Evolutionary conservation across 30 jellyfish, hydroid and myxozoan genomes (phyloP), one percentile per base, ranked within the genome.

Genomic region (Hydractinia symbiolongicarpus): DNA sequence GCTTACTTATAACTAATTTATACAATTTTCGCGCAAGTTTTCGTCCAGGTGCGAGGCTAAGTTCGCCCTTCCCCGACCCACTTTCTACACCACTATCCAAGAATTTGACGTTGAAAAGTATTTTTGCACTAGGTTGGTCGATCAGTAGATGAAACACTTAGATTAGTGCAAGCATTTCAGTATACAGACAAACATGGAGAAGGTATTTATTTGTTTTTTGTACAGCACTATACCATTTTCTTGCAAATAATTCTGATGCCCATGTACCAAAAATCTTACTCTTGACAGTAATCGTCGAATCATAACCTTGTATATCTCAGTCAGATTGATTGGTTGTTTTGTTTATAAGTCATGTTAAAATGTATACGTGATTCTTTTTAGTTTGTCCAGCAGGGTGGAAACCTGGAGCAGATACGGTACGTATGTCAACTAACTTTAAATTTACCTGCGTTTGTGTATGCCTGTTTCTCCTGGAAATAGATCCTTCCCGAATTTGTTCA

Each of bases 301-400:
- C 68, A 9, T 58, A 11, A 11, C 69, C 69, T 58, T 3, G 19
- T 16, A 16, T 58, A 16, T 0, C 17, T 58, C 69, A 58, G 15
- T 58, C 3, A 11, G 69, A 58, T 58, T 58, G 19, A 11, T 11
- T 64, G 52, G 74, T 2, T 51, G 2, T 7, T 64, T 64, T 13
- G 2, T 64, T 64, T 64, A 30, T 30, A 13, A 64, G 17, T n/a
- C 74, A 64, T 44, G 8, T 76, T 50, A 9, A 5, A 53, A 77
- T 17, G 4, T 17, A n/a, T 1, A 15, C 6, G 7, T 77, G 50
- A 50, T 55, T 68, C 50, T 50, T 52, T 78, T 57, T 66, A 91
- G 98, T 91, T 16, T 91, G 98, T 76, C 98, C 98, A 5, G 98
- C 98, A 61, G 98, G 98, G 5, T 91, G 98, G 98, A 86, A 87